Evolutionary conservation across 2,113 vertebrate genomes (phyloP).

Genomic region (Plestiodon gilberti): DNA sequence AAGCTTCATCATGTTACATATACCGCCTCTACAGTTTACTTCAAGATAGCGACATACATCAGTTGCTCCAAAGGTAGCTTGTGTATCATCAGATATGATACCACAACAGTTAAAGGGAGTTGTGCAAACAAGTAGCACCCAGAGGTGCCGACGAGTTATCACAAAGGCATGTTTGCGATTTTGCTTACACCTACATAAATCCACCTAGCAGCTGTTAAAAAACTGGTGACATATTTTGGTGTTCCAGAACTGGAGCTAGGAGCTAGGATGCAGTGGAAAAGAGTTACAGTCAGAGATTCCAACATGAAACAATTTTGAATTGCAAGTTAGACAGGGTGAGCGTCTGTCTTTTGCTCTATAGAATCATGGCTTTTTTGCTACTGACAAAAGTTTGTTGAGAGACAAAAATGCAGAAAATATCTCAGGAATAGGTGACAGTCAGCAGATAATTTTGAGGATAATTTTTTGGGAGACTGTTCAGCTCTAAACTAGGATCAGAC

Average conservation of each 20-base stretch:
- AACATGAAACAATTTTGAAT: neutral
- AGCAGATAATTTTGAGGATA: no score
- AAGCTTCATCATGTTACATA: neutral
- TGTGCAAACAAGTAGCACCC: conserved; percentile 39
- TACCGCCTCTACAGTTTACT: neutral
- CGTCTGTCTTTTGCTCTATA: no score
- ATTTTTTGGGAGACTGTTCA: no score
- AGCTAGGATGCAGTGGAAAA: neutral
- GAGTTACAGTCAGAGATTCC: neutral
- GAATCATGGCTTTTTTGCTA: neutral
- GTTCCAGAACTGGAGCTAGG: neutral
- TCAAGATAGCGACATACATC: neutral
- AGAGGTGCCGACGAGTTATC: conserved; percentile 44
- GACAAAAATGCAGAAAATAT: no score
- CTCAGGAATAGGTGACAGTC: neutral
- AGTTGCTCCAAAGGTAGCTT: conserved; percentile 5
- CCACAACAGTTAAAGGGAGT: conserved; percentile 37
- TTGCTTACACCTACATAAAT: conserved; percentile 14
- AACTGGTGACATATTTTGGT: no score
- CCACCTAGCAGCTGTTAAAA: neutral
- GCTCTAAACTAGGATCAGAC: no score
- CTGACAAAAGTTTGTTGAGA: neutral
- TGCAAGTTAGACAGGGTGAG: neutral
- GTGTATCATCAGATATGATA: neutral
- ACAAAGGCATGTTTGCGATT: conserved; percentile 50